These are phyloP conservation scores for Leptarthrus brevirostris DNA, from an alignment of 2,888 invertebrate species.

Conservation along the genomic window DNA sequence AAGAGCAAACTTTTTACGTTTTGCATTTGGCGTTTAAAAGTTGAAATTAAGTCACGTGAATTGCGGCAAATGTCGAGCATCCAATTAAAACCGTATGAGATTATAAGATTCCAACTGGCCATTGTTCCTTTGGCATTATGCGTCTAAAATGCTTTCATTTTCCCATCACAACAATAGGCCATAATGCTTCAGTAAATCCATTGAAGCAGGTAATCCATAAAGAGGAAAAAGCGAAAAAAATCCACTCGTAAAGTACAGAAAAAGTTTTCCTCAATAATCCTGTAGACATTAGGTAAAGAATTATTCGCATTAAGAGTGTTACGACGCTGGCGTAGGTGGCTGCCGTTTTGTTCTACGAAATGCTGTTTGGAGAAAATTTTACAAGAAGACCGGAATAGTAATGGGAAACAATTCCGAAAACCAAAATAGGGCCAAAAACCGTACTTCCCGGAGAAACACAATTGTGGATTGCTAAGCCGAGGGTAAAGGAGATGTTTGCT, in stretches of 20 bases:
- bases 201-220: conserved; percentile 40
- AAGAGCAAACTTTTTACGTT: not conserved
- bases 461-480: conserved; percentile 28
- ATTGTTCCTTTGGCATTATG: conserved; percentile 1
- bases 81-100: conserved; percentile 2
- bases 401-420: conserved; percentile 37
- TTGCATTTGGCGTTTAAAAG: conserved; percentile 11
- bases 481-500: conserved; percentile 9
- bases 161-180: conserved; percentile 26
- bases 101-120: not conserved
- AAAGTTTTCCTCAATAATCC: conserved; percentile 45
- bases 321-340: not conserved
- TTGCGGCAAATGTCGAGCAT: not conserved
- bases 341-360: conserved; percentile 20
- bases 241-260: conserved; percentile 44
- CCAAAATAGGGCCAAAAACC: conserved; percentile 23
- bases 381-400: conserved; percentile 43
- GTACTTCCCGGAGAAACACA: conserved; percentile 8
- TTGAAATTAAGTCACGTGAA: conserved; percentile 13
- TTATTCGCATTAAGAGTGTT: conserved; percentile 40
- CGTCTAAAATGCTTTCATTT: conserved; percentile 12
- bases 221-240: conserved; percentile 24
- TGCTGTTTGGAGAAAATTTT: conserved; percentile 17
- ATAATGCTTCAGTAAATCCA: conserved; percentile 25
- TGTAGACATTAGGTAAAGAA: conserved; percentile 39